Evolutionary conservation across 2,888 invertebrate species (phyloP).

Genomic region (Chironomus riparius): DNA sequence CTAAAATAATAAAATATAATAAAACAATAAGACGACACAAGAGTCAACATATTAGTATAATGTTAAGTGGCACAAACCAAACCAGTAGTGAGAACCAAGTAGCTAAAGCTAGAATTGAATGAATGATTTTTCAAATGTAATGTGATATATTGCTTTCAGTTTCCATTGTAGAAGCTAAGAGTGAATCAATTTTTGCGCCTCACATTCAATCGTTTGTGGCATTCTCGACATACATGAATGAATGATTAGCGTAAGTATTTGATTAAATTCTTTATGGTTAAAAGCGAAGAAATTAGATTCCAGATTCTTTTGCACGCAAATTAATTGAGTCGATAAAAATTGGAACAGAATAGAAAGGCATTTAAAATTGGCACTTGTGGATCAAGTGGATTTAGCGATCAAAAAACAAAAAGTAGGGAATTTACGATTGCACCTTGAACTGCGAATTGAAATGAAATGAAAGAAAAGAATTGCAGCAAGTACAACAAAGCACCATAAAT

Average conservation of each 20-base stretch:
- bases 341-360: too few relatives aligned
- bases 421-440: not conserved
- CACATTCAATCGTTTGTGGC: not conserved
- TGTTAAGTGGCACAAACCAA: constrained; percentile 9
- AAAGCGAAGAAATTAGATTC: too few relatives aligned
- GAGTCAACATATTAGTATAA: not conserved
- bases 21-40: not conserved
- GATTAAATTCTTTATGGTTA: too few relatives aligned
- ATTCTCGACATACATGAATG: not conserved
- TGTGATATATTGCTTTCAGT: not conserved
- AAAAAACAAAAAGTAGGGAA: not conserved
- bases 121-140: not conserved
- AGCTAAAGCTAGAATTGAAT: not conserved
- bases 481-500: constrained; percentile 9
- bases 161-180: not conserved
- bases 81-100: not conserved
- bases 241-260: not conserved
- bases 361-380: too few relatives aligned
- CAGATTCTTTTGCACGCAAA: too few relatives aligned
- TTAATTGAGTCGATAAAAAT: too few relatives aligned
- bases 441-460: not conserved
- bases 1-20: not conserved
- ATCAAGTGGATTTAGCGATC: not conserved
- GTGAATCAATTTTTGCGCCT: not conserved
- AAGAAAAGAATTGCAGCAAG: not conserved